Evolutionary conservation across 2,888 invertebrate genomes (phyloP), one percentile per base, ranked within the genome.

Genomic region (Drosophila paracracens): DNA sequence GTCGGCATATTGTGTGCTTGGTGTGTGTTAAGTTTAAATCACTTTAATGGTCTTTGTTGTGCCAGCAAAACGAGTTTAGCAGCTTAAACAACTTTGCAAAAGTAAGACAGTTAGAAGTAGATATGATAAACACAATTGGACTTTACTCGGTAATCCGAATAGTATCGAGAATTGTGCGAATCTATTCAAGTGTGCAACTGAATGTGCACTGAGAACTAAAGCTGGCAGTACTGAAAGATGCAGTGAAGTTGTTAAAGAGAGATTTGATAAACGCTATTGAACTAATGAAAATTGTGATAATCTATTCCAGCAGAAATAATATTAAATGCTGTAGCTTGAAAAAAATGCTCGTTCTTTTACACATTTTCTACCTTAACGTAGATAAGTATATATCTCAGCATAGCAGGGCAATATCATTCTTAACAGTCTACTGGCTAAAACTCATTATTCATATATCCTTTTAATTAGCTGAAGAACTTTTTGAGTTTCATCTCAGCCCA

Each of bases 1-100:
- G 74, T 74, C 79, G 79, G 59, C 66, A 63, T 54, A 69, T 79
- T 85, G 46, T 88, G 75, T 83, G 81, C 74, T 69, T 60, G 35
- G 48, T 33, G 66, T 74, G 77, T 70, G 85, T 74, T 74, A 76
- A 82, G 85, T 85, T 88, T 84, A 89, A 89, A 87, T 89, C 87
- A 89, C 80, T 88, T 86, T 83, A 90, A 88, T 79, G 78, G 76
- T 66, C 56, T 75, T 84, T 73, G 77, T 75, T 72, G 54, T 58
- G 58, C 58, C 51, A 56, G 53, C 50, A 62, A 56, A 71, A 59
- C 63, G 43, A 53, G 58, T 57, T 70, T 57, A 51, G 36, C 50
- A 43, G 36, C 18, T 13, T 3, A 4, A 50, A 21, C 29, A 46
- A 46, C 46, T 25, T 25, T 21, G 48, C 31, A 53, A 51, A 51